Percentiles rank a stretch among this genome's conserved stretches.
phyloP scores from a whole-genome alignment of 2,113 vertebrate genomes.

The Clarias magur region DNA sequence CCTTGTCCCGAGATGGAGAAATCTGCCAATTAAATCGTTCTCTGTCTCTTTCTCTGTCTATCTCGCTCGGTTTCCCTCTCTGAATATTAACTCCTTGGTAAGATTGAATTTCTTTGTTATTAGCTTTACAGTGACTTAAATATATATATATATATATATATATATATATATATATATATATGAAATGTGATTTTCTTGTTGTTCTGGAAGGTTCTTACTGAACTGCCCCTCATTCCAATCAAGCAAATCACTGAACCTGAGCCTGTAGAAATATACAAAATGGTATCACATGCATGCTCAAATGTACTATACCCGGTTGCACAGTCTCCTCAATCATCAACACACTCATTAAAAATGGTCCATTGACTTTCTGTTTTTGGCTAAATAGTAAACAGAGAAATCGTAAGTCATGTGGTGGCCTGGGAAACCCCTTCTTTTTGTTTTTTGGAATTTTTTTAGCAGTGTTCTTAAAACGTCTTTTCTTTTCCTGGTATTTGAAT shows the following conservation, averaged over 20 bases:
- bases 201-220: background rate
- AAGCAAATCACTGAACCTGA: background rate
- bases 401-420: background rate
- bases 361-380: constrained; percentile 15
- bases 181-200: background rate
- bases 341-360: constrained; percentile 34
- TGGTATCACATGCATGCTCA: constrained; percentile 28
- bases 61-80: background rate
- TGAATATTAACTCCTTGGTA: background rate
- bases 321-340: background rate
- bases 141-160: too few relatives aligned
- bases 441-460: background rate
- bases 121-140: background rate
- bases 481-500: background rate
- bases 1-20: background rate
- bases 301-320: background rate
- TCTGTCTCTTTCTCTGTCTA: background rate
- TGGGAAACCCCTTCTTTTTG: background rate
- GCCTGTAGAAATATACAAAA: background rate
- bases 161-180: too few relatives aligned
- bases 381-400: constrained; percentile 40
- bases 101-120: background rate
- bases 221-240: background rate
- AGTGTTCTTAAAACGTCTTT: background rate
- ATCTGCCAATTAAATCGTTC: background rate